Conservation (phyloP, 2,113 vertebrate genomes). For the Brachypteracias leptosomus region DNA sequence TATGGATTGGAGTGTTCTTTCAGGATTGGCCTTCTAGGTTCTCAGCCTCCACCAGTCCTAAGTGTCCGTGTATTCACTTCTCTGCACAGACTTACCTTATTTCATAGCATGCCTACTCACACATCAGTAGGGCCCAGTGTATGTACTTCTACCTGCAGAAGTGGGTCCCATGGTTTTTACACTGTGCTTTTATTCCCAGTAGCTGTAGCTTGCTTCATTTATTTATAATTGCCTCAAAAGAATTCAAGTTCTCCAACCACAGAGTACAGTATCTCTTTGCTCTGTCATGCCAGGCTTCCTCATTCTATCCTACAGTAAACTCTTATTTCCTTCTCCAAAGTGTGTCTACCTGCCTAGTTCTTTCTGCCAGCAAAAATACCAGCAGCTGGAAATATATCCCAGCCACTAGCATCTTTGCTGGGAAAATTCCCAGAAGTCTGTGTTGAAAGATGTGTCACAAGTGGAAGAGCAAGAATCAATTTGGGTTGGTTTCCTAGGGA, state of each 20-base stretch:
- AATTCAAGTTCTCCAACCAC: not conserved
- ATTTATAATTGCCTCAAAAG: not conserved
- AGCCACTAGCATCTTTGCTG: not conserved
- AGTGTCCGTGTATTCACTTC: not conserved
- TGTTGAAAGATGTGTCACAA: not conserved
- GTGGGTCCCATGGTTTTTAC: not conserved
- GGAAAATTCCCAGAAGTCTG: not conserved
- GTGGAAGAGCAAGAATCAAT: not conserved
- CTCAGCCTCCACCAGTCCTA: not conserved
- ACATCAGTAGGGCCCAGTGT: not conserved
- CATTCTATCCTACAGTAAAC: not conserved
- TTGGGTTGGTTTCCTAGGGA: not conserved
- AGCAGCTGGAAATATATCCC: not conserved
- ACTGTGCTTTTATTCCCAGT: not conserved
- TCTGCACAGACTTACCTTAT: not conserved
- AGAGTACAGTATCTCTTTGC: accelerated
- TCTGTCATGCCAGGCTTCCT: not conserved
- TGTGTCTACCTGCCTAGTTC: not conserved
- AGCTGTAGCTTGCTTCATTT: not conserved
- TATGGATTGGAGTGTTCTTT: not conserved
- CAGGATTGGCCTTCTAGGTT: not conserved
- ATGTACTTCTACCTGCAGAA: not conserved
- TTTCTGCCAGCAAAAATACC: not conserved
- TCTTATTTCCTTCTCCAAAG: not conserved
- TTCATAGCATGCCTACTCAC: not conserved